Base-by-base conservation (phyloP, 2,113 vertebrate genomes). In the Mormyrus lacerda region DNA sequence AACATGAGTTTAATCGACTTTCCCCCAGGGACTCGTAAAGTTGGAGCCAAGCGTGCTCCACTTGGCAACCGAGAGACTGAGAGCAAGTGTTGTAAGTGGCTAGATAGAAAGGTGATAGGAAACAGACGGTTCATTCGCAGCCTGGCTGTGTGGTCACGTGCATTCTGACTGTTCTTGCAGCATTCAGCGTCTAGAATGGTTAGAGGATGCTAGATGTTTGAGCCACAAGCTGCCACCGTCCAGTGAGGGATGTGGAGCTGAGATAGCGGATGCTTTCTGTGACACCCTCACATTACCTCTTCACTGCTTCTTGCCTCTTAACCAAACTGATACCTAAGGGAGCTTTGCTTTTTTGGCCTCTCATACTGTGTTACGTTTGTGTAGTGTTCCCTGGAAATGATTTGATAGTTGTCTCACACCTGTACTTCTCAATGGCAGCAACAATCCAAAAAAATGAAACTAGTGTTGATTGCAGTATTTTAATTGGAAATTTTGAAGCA, bases 121-220 rank as follows among this genome's bases (percentile, higher is more conserved):
- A 93, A 91, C 93, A 93, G 91, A 85, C 83, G 90, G 45, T 88
- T 82, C 65, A 17, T 50, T 11, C 48, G 24, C 47, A n/a, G 35
- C 48, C 73, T 6, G 31, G 31, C 88, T 31, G 73, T 83, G 50
- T 87, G 89, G 90, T 90, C 92, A 19, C n/a, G 44, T 55, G 89
- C 93, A 93, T 95, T 95, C 93, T 94, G 93, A 92, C 84, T 90
- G 89, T 42, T 91, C 89, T 76, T 93, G 93, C 93, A 93, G 93
- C 89, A 91, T 94, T 94, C 91, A 19, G 89, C 51, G 91, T 91
- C 94, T 94, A 92, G 95, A 93, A 93, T 95, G 92, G 94, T 93
- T 94, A 90, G 93, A 94, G 94, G 95, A 95, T 89, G 94, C 92
- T 91, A 95, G 92, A 95, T 95, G 94, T 92, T 95, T 95, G 89